Conservation (phyloP, 2,888 invertebrate genomes). For the Mongoloraphidia duomilia region DNA sequence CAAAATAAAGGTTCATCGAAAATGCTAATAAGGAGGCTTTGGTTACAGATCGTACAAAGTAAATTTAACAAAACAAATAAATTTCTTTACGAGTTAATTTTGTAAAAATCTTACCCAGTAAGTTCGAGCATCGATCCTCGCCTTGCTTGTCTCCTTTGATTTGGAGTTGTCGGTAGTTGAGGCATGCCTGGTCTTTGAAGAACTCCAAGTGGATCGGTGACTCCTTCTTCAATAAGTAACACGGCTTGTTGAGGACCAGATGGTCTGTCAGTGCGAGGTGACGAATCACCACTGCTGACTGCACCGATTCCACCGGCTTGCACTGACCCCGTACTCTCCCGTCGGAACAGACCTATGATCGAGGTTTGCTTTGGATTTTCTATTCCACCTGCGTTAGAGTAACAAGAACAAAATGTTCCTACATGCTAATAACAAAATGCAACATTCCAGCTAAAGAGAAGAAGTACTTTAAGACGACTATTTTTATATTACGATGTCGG, state of each 20-base stretch:
- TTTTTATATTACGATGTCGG: too few species aligned
- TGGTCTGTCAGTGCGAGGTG: constrained; percentile 22
- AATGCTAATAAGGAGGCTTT: too few species aligned
- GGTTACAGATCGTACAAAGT: too few species aligned
- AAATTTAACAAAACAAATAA: too few species aligned
- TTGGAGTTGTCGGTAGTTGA: constrained; percentile 45
- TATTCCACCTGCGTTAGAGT: constrained; percentile 50
- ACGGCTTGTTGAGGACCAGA: constrained; percentile 27
- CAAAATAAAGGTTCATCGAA: too few species aligned
- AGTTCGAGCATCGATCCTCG: constrained; percentile 73
- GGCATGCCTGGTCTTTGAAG: constrained; percentile 31
- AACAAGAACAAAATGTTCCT: constrained; percentile 4
- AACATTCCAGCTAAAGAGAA: not conserved
- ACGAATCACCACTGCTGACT: constrained; percentile 28
- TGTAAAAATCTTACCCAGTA: constrained; percentile 40
- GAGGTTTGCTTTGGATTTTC: constrained; percentile 77
- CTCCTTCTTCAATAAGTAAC: constrained; percentile 42
- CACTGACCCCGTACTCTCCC: constrained; percentile 65
- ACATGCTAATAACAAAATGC: constrained; percentile 15
- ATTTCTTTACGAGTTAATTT: too few species aligned
- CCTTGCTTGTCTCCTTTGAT: constrained; percentile 52
- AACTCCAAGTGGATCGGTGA: constrained; percentile 25
- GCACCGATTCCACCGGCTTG: constrained; percentile 22
- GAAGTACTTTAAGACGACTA: too few species aligned
- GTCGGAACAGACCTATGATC: constrained; percentile 77